Evolutionary conservation across 2,888 invertebrate genomes (phyloP), one percentile per base, ranked within the genome.

Genomic region (Philereme vetulata): DNA sequence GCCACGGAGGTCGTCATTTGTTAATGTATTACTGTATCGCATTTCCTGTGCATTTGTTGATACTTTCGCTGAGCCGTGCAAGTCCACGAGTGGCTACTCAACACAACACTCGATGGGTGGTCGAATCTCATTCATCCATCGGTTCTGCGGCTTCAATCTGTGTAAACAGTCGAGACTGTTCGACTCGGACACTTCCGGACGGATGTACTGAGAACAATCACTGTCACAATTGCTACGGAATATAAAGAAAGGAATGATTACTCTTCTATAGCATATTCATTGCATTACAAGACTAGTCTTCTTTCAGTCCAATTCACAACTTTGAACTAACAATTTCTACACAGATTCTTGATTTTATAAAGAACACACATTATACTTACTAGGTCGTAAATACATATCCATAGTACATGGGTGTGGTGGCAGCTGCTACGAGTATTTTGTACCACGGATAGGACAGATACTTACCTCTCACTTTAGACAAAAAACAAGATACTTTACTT

Each of bases 51-150:
- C 33, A 33, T 46, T 32, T 48, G 35, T 47, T 47, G 44, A 60
- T 68, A 85, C 81, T 87, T 86, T 78, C 81, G 60, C 52, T 10
- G 49, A 4, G 55, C 80, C 68, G 57, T 78, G 70, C 78, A 56
- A 9, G 43, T 50, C 66, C 60, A 71, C 71, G 73, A 77, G 71
- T 77, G 81, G 77, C 80, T 81, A 81, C 81, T 83, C 77, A 63
- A 75, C 66, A 65, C 69, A 64, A 51, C 70, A 65, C 90, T 76
- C 88, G 74, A 86, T 91, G 91, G 91, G 92, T 92, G 92, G 92
- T 86, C 90, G 80, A 58, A 78, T 72, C 71, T 77, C 77, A 79
- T 82, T 85, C 81, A 81, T 72, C 69, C 73, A 71, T 69, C 67
- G 71, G 71, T 72, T 73, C 77, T 79, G 80, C 79, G 68, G 74